A percentile compares a stretch with the other conserved stretches of the same genome.
phyloP scores from a whole-genome alignment of 2,888 invertebrate genomes.

The Himalopsyche tibetana region DNA sequence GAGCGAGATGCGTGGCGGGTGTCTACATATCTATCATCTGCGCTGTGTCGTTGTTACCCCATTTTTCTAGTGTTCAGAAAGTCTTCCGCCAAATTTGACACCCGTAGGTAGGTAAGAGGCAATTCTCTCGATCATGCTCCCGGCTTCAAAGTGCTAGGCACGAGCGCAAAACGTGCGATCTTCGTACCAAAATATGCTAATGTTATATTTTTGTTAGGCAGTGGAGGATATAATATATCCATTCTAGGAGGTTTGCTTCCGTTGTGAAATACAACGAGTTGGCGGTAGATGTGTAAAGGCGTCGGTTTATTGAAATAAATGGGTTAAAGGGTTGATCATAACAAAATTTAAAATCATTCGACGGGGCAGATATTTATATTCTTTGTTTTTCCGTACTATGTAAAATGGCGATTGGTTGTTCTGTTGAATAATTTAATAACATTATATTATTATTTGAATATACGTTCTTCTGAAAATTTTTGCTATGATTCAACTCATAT shows the following conservation, averaged over 20 bases:
- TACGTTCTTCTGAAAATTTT: not conserved
- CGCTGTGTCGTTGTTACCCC: constrained; percentile 19
- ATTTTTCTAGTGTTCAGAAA: constrained; percentile 23
- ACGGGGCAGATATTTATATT: constrained; percentile 18
- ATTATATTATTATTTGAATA: not conserved
- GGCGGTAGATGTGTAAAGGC: not conserved
- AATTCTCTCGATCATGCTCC: constrained; percentile 32
- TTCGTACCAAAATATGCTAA: constrained; percentile 15
- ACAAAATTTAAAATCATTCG: constrained; percentile 17
- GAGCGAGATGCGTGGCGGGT: constrained; percentile 13
- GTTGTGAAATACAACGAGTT: constrained; percentile 14
- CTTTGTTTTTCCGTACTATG: not conserved
- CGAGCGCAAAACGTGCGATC: constrained; percentile 29
- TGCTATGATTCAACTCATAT: too few species aligned
- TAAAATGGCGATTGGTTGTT: not conserved
- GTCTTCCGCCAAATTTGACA: constrained; percentile 45
- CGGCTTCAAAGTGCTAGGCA: constrained; percentile 22
- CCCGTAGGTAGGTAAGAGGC: constrained; percentile 43
- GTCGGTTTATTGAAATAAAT: not conserved
- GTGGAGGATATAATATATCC: constrained; percentile 24
- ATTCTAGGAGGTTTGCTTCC: constrained; percentile 14
- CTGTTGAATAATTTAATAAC: not conserved
- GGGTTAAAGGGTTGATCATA: constrained; percentile 3
- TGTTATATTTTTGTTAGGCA: constrained; percentile 24
- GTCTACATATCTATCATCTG: constrained; percentile 5